Evolutionary conservation across 1,140 invertebrate species (phyloP).

Genomic region (Drosophila tristis): DNA sequence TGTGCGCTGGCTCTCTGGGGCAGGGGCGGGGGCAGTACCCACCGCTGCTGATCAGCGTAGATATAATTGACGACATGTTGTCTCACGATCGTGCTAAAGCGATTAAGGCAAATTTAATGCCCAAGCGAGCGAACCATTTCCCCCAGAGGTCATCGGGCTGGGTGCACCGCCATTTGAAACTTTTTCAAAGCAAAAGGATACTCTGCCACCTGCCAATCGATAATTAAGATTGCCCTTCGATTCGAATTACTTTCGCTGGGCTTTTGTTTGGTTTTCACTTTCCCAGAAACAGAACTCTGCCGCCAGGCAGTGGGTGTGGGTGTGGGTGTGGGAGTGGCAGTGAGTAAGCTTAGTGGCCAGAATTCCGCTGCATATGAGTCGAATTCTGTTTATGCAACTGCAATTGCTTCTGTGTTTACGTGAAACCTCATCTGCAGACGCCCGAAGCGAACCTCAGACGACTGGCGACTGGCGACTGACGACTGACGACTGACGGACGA

Average conservation of each 20-base stretch:
- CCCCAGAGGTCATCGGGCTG: constrained; percentile 10
- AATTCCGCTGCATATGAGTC: constrained; percentile 56
- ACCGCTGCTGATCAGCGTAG: constrained; percentile 71
- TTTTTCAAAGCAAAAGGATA: neutral
- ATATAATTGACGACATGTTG: constrained; percentile 83
- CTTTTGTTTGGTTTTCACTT: constrained; percentile 20
- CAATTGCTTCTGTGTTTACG: constrained; percentile 57
- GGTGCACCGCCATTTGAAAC: constrained; percentile 1
- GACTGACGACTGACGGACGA: too few species aligned
- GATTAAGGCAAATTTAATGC: constrained; percentile 81
- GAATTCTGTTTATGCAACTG: constrained; percentile 43
- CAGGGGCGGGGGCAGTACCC: neutral
- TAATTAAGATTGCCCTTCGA: constrained; percentile 3
- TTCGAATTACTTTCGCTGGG: constrained; percentile 26
- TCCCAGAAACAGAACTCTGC: too few species aligned
- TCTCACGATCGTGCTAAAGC: constrained; percentile 83
- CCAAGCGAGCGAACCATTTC: constrained; percentile 15
- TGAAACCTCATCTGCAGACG: constrained; percentile 52
- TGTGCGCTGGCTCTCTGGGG: neutral
- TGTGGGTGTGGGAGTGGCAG: neutral
- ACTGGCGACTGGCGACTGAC: neutral
- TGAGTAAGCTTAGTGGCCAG: constrained; percentile 3
- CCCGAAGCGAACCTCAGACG: too few species aligned
- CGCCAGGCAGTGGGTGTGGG: neutral
- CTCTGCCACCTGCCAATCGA: too few species aligned